Percentiles rank a stretch among this genome's conserved stretches.
phyloP scores from a whole-genome alignment of 2,888 invertebrate species.

The Cantharis rufa region DNA sequence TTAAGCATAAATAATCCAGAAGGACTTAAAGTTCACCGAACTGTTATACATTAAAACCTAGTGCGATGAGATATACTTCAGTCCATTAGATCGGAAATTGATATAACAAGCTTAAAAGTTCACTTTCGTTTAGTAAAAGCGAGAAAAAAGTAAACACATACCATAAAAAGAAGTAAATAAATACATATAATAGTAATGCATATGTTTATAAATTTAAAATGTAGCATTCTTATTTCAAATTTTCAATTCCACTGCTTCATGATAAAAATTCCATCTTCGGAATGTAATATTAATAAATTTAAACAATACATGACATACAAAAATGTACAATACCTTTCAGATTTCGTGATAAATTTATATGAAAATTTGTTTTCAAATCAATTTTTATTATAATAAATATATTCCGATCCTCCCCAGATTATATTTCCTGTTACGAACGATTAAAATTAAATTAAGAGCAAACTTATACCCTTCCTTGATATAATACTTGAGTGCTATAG shows the following conservation, averaged over 20 bases:
- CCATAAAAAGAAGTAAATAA: neutral
- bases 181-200: neutral
- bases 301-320: neutral
- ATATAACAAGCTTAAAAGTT: constrained; percentile 1
- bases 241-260: neutral
- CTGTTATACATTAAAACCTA: neutral
- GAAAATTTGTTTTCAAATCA: neutral
- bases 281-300: neutral
- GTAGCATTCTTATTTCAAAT: neutral
- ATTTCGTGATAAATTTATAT: neutral
- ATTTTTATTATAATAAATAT: neutral
- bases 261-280: neutral
- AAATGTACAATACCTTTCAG: neutral
- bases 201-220: neutral
- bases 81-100: neutral
- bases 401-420: neutral
- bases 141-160: neutral
- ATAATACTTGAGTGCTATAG: neutral
- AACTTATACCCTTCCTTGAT: neutral
- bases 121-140: constrained; percentile 1
- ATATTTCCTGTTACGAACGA: neutral
- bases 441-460: neutral
- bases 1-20: neutral
- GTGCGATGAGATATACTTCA: neutral
- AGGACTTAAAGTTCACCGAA: constrained; percentile 1